These are phyloP conservation scores for Botia almorhae DNA, from an alignment of 2,797 vertebrate species.

Conservation along the genomic window DNA sequence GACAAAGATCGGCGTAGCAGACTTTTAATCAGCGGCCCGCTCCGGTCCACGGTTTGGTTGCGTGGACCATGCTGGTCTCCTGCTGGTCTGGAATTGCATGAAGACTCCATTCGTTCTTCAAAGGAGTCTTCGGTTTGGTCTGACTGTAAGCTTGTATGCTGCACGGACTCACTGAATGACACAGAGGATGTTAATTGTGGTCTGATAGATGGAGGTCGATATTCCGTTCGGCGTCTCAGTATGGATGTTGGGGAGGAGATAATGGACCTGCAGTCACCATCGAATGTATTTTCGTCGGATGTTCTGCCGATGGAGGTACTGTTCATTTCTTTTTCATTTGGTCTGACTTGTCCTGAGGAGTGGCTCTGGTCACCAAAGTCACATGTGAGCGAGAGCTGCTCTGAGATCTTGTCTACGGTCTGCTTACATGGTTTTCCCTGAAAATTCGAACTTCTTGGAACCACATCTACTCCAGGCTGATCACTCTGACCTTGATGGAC, in stretches of 20 bases:
- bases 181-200: conserved; percentile 86
- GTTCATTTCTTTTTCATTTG: conserved; percentile 62
- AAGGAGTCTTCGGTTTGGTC: conserved; percentile 63
- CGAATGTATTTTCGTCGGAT: conserved; percentile 58
- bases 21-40: conserved; percentile 96
- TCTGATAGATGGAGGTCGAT: conserved; percentile 77
- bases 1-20: conserved; percentile 92
- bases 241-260: conserved; percentile 72
- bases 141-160: conserved; percentile 78
- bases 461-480: conserved; percentile 57
- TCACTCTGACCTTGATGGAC: conserved; percentile 88
- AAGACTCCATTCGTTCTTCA: conserved; percentile 79
- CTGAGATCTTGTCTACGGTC: conserved; percentile 65
- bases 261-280: conserved; percentile 63
- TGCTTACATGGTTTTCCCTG: conserved; percentile 64
- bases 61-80: conserved; percentile 74
- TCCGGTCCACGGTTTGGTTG: conserved; percentile 88
- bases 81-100: conserved; percentile 81
- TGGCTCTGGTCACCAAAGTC: conserved; percentile 67
- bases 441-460: conserved; percentile 66
- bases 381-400: conserved; percentile 70
- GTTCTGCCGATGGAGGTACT: conserved; percentile 64
- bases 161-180: conserved; percentile 83
- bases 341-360: conserved; percentile 66
- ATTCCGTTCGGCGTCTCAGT: conserved; percentile 75